Evolutionary conservation across 2,888 invertebrate genomes (phyloP).

Genomic region (Napeogenes inachia): DNA sequence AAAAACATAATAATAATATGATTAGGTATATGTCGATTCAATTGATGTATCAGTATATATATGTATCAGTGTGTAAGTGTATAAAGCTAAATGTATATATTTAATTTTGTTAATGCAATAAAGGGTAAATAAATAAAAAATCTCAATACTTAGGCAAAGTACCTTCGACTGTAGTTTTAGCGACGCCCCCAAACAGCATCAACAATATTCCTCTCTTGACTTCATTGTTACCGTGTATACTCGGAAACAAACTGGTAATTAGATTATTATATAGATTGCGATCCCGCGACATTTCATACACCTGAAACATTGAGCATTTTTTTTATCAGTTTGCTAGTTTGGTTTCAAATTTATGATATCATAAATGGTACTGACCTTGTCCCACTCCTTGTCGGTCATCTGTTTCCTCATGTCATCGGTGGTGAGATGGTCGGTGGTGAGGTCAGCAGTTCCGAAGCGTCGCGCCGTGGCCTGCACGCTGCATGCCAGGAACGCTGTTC

Average conservation of each 20-base stretch:
- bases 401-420: conserved; percentile 94
- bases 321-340: not conserved
- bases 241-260: conserved; percentile 94
- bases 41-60: no score
- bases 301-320: conserved; percentile 47
- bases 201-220: conserved; percentile 94
- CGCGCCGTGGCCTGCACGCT: conserved; percentile 92
- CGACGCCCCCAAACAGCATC: conserved; percentile 98
- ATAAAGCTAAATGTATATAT: no score
- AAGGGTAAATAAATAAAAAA: no score
- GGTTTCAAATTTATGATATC: not conserved
- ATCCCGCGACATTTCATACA: conserved; percentile 98
- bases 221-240: conserved; percentile 97
- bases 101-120: no score
- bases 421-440: conserved; percentile 91
- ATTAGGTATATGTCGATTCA: no score
- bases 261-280: conserved; percentile 93
- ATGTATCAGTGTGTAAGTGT: no score
- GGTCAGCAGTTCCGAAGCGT: conserved; percentile 90
- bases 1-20: no score
- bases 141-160: no score
- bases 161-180: conserved; percentile 93
- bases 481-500: conserved; percentile 96
- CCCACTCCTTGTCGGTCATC: conserved; percentile 96
- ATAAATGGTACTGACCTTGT: conserved; percentile 74